Conservation (phyloP, 2,113 vertebrate species). For the Ondatra zibethicus region DNA sequence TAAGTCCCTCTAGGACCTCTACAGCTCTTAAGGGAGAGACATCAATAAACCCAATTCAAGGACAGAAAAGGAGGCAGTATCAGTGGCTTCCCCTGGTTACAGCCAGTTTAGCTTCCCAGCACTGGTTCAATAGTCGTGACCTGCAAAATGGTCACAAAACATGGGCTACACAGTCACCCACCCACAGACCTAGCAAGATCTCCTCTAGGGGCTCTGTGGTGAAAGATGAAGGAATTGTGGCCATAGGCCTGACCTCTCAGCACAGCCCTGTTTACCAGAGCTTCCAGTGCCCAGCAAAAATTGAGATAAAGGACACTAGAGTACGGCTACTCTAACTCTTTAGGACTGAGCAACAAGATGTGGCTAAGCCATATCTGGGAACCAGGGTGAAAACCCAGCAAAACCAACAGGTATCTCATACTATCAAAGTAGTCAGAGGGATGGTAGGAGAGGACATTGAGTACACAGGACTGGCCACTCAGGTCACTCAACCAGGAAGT, state of each 20-base stretch:
- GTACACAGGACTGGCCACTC: background rate
- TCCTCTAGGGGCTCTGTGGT: background rate
- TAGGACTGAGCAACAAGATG: background rate
- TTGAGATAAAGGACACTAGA: background rate
- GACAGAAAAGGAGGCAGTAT: background rate
- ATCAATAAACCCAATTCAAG: background rate
- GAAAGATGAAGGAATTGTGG: background rate
- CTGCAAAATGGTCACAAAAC: background rate
- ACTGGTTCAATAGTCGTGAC: background rate
- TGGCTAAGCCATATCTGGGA: background rate
- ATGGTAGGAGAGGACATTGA: background rate
- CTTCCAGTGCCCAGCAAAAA: no score
- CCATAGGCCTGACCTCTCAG: background rate
- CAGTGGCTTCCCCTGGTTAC: background rate
- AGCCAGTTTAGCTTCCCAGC: background rate
- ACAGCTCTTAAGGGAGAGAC: background rate
- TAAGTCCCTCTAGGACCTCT: background rate
- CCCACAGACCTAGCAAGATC: background rate
- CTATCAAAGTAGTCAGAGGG: background rate
- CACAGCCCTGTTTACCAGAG: background rate
- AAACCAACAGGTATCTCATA: accelerated
- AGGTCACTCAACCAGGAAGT: background rate
- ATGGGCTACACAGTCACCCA: background rate
- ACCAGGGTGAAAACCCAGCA: accelerated
- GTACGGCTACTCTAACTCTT: accelerated